phyloP scores from a whole-genome alignment of 2,797 vertebrate species.

The Pristis pectinata region DNA sequence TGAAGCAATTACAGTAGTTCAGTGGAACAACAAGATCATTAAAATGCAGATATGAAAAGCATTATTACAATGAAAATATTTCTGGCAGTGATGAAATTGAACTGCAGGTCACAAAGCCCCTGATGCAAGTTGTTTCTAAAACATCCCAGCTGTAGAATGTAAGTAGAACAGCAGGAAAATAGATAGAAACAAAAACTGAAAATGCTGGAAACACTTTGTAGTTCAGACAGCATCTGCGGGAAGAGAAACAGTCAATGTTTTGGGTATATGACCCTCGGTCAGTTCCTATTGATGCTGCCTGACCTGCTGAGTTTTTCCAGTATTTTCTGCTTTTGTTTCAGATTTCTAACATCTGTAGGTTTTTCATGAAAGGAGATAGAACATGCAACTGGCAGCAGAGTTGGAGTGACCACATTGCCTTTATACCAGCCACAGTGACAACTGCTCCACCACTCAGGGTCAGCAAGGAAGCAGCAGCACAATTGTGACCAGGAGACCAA shows the following conservation, averaged over 20 bases:
- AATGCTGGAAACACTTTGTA: no score
- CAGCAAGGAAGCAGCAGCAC: neutral
- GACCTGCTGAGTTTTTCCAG: no score
- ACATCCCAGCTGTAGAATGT: neutral
- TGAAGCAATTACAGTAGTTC: neutral
- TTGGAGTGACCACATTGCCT: neutral
- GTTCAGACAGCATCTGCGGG: no score
- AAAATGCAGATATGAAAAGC: neutral
- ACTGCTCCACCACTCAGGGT: neutral
- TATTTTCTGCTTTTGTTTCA: no score
- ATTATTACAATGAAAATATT: neutral
- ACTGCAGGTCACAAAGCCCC: neutral
- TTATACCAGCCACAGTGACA: neutral
- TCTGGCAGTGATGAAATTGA: neutral
- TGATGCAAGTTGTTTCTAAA: neutral
- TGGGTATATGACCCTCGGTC: no score
- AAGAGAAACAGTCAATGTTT: no score
- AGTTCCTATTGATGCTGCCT: no score
- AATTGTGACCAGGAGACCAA: neutral
- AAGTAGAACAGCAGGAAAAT: neutral
- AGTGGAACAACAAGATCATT: neutral
- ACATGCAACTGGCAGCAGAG: neutral
- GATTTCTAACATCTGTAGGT: no score
- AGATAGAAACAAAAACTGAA: no score
- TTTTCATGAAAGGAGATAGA: no score